These are phyloP conservation scores for Drosophila albomicans DNA, from an alignment of 1,140 invertebrate species.

Conservation along the genomic window DNA sequence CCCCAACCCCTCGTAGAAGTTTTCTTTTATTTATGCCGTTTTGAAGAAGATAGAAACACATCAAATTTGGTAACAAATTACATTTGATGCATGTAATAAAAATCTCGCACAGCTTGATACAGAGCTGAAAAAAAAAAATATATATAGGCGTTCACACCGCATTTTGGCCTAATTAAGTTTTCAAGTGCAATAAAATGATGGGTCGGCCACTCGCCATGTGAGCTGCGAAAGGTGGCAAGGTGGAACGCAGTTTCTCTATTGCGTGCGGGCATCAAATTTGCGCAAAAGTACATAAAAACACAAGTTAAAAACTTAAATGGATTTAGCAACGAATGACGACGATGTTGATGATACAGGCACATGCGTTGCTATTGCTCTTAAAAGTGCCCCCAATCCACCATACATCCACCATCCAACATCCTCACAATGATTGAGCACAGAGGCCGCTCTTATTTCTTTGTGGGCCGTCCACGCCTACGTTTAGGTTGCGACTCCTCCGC, in stretches of 20 bases:
- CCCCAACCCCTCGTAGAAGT: conserved; percentile 16
- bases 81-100: conserved; percentile 82
- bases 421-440: conserved; percentile 22
- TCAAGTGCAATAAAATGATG: conserved; percentile 84
- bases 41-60: conserved; percentile 81
- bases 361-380: conserved; percentile 25
- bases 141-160: conserved; percentile 78
- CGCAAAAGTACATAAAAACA: conserved; percentile 75
- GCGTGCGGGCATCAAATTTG: conserved; percentile 77
- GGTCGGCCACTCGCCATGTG: conserved; percentile 33
- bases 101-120: conserved; percentile 72
- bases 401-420: conserved; percentile 1
- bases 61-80: conserved; percentile 84
- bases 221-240: conserved; percentile 5
- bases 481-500: conserved; percentile 49
- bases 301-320: conserved; percentile 83
- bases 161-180: conserved; percentile 84
- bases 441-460: conserved; percentile 50
- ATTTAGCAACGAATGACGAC: conserved; percentile 52
- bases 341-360: conserved; percentile 45
- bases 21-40: conserved; percentile 78
- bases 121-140: conserved; percentile 36
- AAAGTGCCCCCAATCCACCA: conserved; percentile 12
- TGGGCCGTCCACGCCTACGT: conserved; percentile 44
- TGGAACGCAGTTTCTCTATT: conserved; percentile 49